Evolutionary conservation across 2,888 invertebrate genomes (phyloP), one percentile per base, ranked within the genome.

Genomic region (Leucophenga maculata): DNA sequence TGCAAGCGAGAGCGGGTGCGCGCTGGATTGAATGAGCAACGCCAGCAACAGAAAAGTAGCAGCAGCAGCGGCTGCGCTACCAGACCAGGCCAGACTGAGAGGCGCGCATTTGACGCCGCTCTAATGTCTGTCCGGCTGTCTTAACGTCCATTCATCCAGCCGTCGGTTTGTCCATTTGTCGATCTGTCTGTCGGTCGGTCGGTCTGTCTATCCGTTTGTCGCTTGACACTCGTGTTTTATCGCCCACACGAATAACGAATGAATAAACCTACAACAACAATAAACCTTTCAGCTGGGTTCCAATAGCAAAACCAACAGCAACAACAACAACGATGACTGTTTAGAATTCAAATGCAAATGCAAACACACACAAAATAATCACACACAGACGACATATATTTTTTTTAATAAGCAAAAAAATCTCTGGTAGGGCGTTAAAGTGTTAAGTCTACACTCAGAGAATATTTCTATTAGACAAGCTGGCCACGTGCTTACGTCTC

Each of bases 231-330:
- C 54, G 20, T 54, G 18, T 77, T 60, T 74, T 77, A 78, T 80
- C 80, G 80, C 80, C 80, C 80, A 80, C 80, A 80, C 80, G 74
- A 80, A 39, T 39, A n/a, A 39, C 39, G 39, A 39, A 39, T 39
- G 39, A 39, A 39, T 39, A 39, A 39, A 39, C 39, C 1, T 39
- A 39, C 39, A 39, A 11, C 39, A 39, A 26, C 26, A 26, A 16
- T 14, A 54, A 54, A 60, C 39, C 39, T 60, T 60, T 60, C 22
- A 20, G 13, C 22, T 55, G 54, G 8, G 22, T 11, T 79, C 79
- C 77, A 74, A 74, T 70, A 66, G 72, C 26, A 39, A 14, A 66
- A 32, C 16, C 59, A 46, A 67, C 22, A 65, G 54, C 18, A 22
- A 55, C 20, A 20, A 39, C 32, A 44, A 39, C 62, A 46, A 20